Evolutionary conservation across 1,140 invertebrate genomes (phyloP), one percentile per base, ranked within the genome.

Genomic region (Sminthurinus signatus): DNA sequence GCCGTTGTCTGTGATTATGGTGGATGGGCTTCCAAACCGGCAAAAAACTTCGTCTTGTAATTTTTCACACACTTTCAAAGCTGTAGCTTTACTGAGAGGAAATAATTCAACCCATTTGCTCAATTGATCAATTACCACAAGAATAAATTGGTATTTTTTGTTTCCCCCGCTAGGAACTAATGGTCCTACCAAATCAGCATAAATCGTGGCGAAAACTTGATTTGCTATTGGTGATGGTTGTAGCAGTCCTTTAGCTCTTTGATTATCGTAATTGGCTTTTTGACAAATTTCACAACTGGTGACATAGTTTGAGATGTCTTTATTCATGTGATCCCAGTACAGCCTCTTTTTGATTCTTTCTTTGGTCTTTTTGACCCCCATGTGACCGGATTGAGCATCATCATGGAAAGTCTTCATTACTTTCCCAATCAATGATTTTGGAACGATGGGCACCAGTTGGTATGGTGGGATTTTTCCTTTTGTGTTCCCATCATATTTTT

Each of bases 1-100:
- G 0, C 64, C 73, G 50, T 72, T 72, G 52, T 78, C 75, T 0
- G 72, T 70, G 36, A 75, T 70, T 14, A 79, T 66, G 27, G 55
- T 21, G 17, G 39, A 50, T 8, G 75, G 75, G 29, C 71, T 54
- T 3, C 75, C 73, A 65, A 70, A 75, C 29, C 72, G 44, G 29
- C 36, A 65, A 64, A 75, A 62, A 75, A 55, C n/a, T 58, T 75
- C 52, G 19, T 70, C 64, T 4, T 75, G 54, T 15, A 75, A 54
- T 14, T 62, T 57, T 29, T 73, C 59, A 8, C 69, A 71, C 32
- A 75, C 64, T 25, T 69, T 76, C 25, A 48, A 50, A 2, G 75
- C 74, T 51, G 72, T 72, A 48, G 73, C 67, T 36, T 75, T 65
- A 28, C 62, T 50, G 46, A 76, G 66, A 1, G 72, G 42, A 54